Conservation (phyloP, 2,113 vertebrate species). For the Oophaga pumilio region DNA sequence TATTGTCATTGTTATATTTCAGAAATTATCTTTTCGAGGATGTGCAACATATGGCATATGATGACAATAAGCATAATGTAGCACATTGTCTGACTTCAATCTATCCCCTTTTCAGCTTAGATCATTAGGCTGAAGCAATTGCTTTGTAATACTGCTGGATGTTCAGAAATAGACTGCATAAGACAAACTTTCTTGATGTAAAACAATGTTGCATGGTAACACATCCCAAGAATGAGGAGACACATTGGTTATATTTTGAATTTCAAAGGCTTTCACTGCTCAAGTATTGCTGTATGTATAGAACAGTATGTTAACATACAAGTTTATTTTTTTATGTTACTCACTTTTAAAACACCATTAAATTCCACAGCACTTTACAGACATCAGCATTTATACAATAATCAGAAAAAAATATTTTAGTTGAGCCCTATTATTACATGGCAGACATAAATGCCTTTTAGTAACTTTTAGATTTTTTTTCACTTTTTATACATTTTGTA, state of each 20-base stretch:
- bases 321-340: too few species aligned
- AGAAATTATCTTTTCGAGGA: slow-evolving; percentile 39
- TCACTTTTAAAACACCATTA: too few species aligned
- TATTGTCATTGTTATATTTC: slow-evolving; percentile 31
- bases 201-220: background rate
- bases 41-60: slow-evolving; percentile 49
- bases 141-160: background rate
- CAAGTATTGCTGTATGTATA: background rate
- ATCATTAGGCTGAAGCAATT: slow-evolving; percentile 17
- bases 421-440: background rate
- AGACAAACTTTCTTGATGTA: slow-evolving; percentile 20
- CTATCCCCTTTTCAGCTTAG: background rate
- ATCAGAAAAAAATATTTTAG: background rate
- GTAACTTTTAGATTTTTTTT: background rate
- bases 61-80: slow-evolving; percentile 41
- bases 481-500: background rate
- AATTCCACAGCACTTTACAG: too few species aligned
- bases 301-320: too few species aligned
- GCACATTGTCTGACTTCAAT: slow-evolving; percentile 33
- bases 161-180: background rate
- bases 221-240: background rate
- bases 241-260: background rate
- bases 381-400: background rate
- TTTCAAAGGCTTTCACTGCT: background rate
- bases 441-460: background rate